Evolutionary conservation across 2,113 vertebrate genomes (phyloP), one percentile per base, ranked within the genome.

Genomic region (Aix galericulata): DNA sequence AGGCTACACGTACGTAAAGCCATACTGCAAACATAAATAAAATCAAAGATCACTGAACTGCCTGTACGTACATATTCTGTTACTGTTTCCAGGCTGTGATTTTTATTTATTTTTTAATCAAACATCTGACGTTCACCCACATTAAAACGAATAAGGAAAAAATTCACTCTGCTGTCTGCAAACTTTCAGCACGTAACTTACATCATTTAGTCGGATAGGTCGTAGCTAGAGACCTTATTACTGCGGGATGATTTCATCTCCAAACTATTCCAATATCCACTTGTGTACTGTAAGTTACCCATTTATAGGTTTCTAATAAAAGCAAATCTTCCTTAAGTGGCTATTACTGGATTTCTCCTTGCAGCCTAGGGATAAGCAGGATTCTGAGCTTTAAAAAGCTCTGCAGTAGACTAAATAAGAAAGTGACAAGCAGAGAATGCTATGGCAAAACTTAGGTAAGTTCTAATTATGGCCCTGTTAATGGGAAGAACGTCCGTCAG

Each of bases 311-410:
- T 93, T 93, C 95, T 96, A 97, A 95, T 94, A 95, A 96, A 95
- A 97, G 95, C 88, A 96, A 96, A 96, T 94, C 90, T 93, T 67
- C 94, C 86, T 90, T 94, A 89, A 95, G 92, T 93, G 95, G 86
- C 93, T 97, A 22, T 88, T 96, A 67, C 91, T 91, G 95, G 93
- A 88, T 97, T 96, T 95, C 95, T 94, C 87, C 91, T 95, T 59
- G 31, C 84, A 88, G 94, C 69, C 62, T 11, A 62, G 73, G 91
- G 86, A 85, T 96, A 92, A 96, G 95, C 72, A 29, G 91, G 91
- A 93, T 92, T 84, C 73, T 40, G 80, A 71, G 78, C 95, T 93
- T 95, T 92, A 96, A 93, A 96, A 92, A 96, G 74, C 53, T 69
- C 84, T 66, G 80, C 5, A 56, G 36, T 4, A 74, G 81, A 76